phyloP scores from a whole-genome alignment of 2,113 vertebrate genomes.

The Amblyopsis rosae region DNA sequence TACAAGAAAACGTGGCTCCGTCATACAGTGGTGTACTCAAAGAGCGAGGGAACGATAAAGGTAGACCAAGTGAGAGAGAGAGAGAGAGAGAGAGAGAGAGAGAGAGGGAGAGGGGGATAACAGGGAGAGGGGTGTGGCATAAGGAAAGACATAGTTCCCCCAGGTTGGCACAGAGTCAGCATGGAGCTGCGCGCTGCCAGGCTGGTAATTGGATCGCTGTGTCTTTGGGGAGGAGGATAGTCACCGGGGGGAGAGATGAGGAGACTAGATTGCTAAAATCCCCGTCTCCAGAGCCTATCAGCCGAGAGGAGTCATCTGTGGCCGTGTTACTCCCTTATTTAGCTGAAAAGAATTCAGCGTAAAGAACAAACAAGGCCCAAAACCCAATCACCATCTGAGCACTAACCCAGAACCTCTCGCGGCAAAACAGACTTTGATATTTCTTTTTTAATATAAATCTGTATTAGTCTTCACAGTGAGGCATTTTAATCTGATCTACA shows the following conservation, averaged over 20 bases:
- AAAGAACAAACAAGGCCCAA: slow-evolving; percentile 16
- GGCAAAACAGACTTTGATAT: background rate
- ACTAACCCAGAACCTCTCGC: slow-evolving; percentile 11
- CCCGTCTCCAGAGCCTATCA: slow-evolving; percentile 50
- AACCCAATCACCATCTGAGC: slow-evolving; percentile 37
- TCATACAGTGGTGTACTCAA: slow-evolving; percentile 40
- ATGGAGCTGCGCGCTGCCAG: slow-evolving; percentile 56
- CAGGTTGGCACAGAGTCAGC: slow-evolving; percentile 50
- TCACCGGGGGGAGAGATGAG: slow-evolving; percentile 27
- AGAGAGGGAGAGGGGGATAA: slow-evolving; percentile 30
- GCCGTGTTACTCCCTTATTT: slow-evolving; percentile 42
- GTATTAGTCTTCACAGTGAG: slow-evolving; percentile 31
- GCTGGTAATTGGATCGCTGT: slow-evolving; percentile 65
- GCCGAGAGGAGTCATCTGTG: slow-evolving; percentile 29
- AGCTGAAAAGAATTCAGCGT: slow-evolving; percentile 47
- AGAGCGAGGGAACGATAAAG: slow-evolving; percentile 48
- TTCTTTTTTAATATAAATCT: slow-evolving; percentile 34
- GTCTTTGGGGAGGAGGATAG: slow-evolving; percentile 52
- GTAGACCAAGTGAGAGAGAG: slow-evolving; percentile 32
- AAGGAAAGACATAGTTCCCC: slow-evolving; percentile 42
- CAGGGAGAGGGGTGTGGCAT: background rate
- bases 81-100: slow-evolving; percentile 46
- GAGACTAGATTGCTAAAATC: slow-evolving; percentile 53
- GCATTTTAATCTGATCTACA: slow-evolving; percentile 58
- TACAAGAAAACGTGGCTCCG: slow-evolving; percentile 17